Conservation (phyloP, 2,113 vertebrate genomes). For the Elachura formosa region DNA sequence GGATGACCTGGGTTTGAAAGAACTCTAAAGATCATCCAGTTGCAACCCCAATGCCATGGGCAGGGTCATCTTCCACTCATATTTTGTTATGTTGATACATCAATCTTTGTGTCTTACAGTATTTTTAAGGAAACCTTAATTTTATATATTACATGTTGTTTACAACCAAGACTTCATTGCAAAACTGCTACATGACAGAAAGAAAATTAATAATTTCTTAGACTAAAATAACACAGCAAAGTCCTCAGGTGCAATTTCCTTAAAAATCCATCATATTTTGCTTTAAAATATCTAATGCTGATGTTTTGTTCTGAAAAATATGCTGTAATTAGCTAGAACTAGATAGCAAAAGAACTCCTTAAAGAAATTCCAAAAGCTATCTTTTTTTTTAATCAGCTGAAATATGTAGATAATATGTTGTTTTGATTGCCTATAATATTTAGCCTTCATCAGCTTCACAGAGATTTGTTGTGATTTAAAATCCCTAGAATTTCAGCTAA, state of each 20-base stretch:
- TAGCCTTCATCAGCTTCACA: conserved; percentile 69
- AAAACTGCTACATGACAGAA: background rate
- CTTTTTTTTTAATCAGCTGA: conserved; percentile 66
- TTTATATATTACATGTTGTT: background rate
- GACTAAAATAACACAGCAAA: background rate
- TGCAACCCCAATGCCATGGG: background rate
- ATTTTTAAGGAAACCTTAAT: background rate
- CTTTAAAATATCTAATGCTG: conserved; percentile 25
- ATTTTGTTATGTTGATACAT: background rate
- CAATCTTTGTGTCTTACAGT: background rate
- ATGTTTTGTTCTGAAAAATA: conserved; percentile 7
- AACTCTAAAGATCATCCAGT: background rate
- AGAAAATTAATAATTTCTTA: background rate
- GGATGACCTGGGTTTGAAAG: background rate
- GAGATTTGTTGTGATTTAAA: conserved; percentile 72
- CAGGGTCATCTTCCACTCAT: background rate
- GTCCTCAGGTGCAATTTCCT: background rate
- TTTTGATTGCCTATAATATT: conserved; percentile 73
- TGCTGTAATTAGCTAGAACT: conserved; percentile 14
- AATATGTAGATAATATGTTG: conserved; percentile 74
- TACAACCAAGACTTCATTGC: background rate
- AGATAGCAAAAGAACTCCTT: conserved; percentile 36
- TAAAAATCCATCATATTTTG: background rate
- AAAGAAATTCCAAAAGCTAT: conserved; percentile 30
- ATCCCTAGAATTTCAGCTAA: conserved; percentile 69